A percentile compares a stretch with the other conserved stretches of the same genome.
Evolutionary conservation across 2,113 vertebrate species (phyloP).

Genomic region (Centropus unirufus): DNA sequence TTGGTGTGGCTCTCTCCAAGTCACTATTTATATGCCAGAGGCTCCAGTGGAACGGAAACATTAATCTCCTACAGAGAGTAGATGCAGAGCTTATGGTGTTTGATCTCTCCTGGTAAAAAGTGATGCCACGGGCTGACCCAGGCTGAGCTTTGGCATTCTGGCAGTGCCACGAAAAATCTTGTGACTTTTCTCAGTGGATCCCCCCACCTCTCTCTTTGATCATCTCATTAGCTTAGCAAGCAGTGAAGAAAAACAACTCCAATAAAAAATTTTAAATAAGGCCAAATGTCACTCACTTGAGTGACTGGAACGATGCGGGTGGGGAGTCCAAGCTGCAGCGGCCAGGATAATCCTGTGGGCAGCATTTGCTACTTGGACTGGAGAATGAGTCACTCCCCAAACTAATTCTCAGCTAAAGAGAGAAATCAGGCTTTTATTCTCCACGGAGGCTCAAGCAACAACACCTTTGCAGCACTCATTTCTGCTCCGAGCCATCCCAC

Average conservation of each 20-base stretch:
- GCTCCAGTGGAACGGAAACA: neutral
- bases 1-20: neutral
- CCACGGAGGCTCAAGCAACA: neutral
- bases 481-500: neutral
- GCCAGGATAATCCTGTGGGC: conserved; percentile 9
- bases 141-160: neutral
- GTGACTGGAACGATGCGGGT: neutral
- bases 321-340: neutral
- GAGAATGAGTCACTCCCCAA: neutral
- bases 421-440: neutral
- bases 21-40: neutral
- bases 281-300: neutral
- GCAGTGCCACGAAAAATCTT: neutral
- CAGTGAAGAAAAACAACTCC: neutral
- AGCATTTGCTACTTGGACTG: neutral
- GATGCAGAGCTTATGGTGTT: neutral
- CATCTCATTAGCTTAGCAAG: neutral
- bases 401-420: conserved; percentile 10
- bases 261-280: neutral
- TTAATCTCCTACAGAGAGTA: neutral
- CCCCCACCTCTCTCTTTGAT: neutral
- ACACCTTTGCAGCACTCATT: neutral
- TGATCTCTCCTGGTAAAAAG: neutral
- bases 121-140: neutral
- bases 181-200: neutral